Percentiles rank a stretch among this genome's conserved stretches.
These are phyloP conservation scores for Illadopsis cleaveri DNA, from an alignment of 2,113 vertebrate species.

Conservation along the genomic window DNA sequence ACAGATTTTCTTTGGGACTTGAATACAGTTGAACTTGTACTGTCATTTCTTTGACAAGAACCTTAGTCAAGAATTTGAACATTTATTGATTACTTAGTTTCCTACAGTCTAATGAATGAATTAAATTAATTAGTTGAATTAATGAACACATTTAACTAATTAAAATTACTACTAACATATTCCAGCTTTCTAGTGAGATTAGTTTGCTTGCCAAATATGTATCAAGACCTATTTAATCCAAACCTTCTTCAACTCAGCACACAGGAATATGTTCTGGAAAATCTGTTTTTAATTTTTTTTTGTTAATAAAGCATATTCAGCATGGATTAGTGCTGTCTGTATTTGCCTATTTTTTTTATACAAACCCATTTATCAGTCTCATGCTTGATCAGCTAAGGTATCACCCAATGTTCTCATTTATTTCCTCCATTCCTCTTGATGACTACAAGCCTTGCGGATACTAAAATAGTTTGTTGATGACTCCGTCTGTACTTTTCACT, in stretches of 20 bases:
- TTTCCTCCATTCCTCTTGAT: not conserved
- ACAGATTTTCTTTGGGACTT: not conserved
- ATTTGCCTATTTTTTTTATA: not conserved
- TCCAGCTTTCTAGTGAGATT: not conserved
- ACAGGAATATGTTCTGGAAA: not conserved
- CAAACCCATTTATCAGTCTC: not conserved
- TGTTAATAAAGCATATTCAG: not conserved
- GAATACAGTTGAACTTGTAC: not conserved
- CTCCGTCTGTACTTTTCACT: not conserved
- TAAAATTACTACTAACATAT: not conserved
- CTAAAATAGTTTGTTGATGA: not conserved
- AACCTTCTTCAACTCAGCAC: not conserved
- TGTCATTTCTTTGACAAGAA: not conserved
- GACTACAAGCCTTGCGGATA: not conserved
- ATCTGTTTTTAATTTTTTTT: not conserved
- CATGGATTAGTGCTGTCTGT: not conserved
- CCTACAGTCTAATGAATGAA: not conserved
- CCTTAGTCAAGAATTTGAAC: not conserved
- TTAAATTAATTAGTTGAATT: slow-evolving; percentile 8
- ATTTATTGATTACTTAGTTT: slow-evolving; percentile 13
- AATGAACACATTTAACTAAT: not conserved
- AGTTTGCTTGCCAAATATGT: not conserved
- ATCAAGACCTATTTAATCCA: not conserved
- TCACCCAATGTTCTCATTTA: not conserved
- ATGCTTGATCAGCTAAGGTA: not conserved